Conservation (phyloP, 2,113 vertebrate species). For the Calidris pygmaea region DNA sequence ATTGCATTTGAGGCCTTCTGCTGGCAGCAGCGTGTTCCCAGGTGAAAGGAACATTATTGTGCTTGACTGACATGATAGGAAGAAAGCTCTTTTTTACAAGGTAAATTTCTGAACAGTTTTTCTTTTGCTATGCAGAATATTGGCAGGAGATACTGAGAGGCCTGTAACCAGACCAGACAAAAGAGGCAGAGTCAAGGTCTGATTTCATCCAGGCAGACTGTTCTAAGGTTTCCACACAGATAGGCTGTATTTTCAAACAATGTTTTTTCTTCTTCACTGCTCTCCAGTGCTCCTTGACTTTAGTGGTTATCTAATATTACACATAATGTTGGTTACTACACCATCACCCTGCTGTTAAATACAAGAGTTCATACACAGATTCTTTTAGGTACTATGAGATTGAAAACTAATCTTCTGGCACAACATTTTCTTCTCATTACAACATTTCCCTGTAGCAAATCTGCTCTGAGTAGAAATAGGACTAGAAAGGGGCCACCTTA, state of each 20-base stretch:
- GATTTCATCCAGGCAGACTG: slow-evolving; percentile 31
- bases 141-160: slow-evolving; percentile 12
- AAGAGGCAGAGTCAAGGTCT: slow-evolving; percentile 12
- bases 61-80: not conserved
- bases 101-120: slow-evolving; percentile 2
- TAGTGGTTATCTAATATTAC: not conserved
- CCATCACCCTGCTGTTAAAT: not conserved
- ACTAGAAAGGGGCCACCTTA: not conserved
- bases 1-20: not conserved
- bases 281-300: slow-evolving; percentile 17
- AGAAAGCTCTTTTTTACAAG: slow-evolving; percentile 5
- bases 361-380: not conserved
- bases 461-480: not conserved
- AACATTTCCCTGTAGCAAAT: not conserved
- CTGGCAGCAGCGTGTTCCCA: slow-evolving; percentile 5
- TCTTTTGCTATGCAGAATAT: slow-evolving; percentile 3
- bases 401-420: slow-evolving; percentile 23
- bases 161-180: slow-evolving; percentile 27
- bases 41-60: slow-evolving; percentile 20
- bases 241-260: slow-evolving; percentile 39
- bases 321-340: not conserved
- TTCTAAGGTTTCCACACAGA: slow-evolving; percentile 48
- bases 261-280: not conserved
- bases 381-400: not conserved
- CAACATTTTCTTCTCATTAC: not conserved